Conservation (phyloP, 2,113 vertebrate genomes). For the Sula dactylatra region DNA sequence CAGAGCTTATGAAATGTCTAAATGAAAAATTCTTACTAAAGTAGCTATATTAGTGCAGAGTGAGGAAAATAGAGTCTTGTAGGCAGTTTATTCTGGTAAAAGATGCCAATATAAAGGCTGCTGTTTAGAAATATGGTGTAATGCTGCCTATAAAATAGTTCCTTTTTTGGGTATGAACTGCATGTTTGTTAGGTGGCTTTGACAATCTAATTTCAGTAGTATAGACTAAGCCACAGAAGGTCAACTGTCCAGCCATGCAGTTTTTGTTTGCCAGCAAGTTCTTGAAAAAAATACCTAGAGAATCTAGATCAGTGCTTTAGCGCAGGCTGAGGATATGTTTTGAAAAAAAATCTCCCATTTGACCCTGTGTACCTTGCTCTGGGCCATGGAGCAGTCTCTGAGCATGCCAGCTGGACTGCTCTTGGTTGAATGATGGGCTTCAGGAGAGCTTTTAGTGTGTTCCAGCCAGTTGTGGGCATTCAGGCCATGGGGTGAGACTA, state of each 20-base stretch:
- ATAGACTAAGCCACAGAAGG: neutral
- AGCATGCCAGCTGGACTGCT: neutral
- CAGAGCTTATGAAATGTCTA: neutral
- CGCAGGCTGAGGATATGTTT: neutral
- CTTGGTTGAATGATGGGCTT: neutral
- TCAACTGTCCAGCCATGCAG: neutral
- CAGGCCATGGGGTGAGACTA: neutral
- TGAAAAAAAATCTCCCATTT: neutral
- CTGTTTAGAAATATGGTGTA: neutral
- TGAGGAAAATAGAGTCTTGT: neutral
- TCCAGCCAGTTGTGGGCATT: neutral
- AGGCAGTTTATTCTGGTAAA: neutral
- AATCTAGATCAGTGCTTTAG: neutral
- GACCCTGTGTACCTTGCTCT: neutral
- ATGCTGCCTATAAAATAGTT: neutral
- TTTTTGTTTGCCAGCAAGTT: neutral
- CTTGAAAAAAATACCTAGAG: neutral
- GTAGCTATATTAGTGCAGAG: accelerated
- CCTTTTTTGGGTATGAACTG: neutral
- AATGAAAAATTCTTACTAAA: neutral
- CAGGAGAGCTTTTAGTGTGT: neutral
- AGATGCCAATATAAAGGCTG: neutral
- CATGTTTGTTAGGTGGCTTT: neutral
- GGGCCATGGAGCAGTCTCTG: neutral
- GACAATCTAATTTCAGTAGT: neutral